Percentiles rank a stretch among this genome's conserved stretches.
Conservation (phyloP, 1,140 invertebrate genomes). For the Cephus cinctus region DNA sequence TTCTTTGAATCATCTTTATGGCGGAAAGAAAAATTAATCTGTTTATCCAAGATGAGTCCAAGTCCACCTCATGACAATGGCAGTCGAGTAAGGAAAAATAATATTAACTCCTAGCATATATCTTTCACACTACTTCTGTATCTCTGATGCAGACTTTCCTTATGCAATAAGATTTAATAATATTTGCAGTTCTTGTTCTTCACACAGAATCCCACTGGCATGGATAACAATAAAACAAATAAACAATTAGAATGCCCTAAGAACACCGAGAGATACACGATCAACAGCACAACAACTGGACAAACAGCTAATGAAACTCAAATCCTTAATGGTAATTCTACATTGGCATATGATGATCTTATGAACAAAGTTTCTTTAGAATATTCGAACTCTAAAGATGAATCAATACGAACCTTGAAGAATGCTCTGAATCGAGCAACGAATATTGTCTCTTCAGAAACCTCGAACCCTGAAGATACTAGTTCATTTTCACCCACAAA, state of each 20-base stretch:
- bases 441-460: constrained; percentile 27
- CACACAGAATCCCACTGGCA: neutral
- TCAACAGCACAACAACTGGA: neutral
- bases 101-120: neutral
- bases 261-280: neutral
- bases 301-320: constrained; percentile 20
- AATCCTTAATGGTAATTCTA: constrained; percentile 4
- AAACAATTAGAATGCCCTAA: neutral
- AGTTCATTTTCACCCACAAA: neutral
- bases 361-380: neutral
- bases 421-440: constrained; percentile 39
- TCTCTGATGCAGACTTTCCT: neutral
- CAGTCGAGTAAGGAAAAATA: neutral
- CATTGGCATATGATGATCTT: constrained; percentile 7
- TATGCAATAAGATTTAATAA: neutral
- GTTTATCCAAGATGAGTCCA: constrained; percentile 38
- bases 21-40: constrained; percentile 39
- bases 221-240: neutral
- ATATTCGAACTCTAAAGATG: constrained; percentile 6
- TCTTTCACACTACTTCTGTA: neutral
- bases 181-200: neutral
- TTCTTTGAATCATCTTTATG: constrained; percentile 41
- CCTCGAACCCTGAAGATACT: constrained; percentile 11
- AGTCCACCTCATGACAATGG: constrained; percentile 3
- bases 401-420: constrained; percentile 27